Evolutionary conservation across 1,140 invertebrate genomes (phyloP).

Genomic region (Episyrphus balteatus): DNA sequence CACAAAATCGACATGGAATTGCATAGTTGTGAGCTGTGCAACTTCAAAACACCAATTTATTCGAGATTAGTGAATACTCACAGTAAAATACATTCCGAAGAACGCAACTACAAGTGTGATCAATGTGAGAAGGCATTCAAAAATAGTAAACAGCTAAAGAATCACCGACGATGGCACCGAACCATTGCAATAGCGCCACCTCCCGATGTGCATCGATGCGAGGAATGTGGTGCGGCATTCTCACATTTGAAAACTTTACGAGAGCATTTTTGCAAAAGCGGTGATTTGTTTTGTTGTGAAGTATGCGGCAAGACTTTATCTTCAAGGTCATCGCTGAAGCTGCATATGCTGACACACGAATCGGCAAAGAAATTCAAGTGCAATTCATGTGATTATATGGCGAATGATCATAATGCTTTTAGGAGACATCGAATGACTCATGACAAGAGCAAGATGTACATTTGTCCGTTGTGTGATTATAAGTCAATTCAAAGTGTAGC

Average conservation of each 20-base stretch:
- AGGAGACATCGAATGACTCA: conserved; percentile 68
- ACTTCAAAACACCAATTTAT: conserved; percentile 52
- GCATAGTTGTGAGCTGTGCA: conserved; percentile 52
- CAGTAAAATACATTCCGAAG: conserved; percentile 54
- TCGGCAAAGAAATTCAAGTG: conserved; percentile 76
- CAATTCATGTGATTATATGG: conserved; percentile 59
- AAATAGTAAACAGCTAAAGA: conserved; percentile 59
- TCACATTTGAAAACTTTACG: conserved; percentile 28
- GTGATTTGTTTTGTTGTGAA: conserved; percentile 48
- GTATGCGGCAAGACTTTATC: conserved; percentile 58
- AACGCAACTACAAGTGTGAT: conserved; percentile 50
- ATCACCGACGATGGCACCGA: conserved; percentile 48
- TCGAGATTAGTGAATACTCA: conserved; percentile 54
- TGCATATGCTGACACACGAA: conserved; percentile 57
- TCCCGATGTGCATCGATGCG: conserved; percentile 19
- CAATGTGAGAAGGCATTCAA: conserved; percentile 65
- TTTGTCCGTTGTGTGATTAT: conserved; percentile 59
- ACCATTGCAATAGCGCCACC: conserved; percentile 46
- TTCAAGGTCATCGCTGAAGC: conserved; percentile 48
- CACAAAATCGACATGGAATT: conserved; percentile 69
- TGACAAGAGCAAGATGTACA: conserved; percentile 58
- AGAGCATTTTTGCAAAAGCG: conserved; percentile 29
- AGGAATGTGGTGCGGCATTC: conserved; percentile 24
- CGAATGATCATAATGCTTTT: conserved; percentile 71
- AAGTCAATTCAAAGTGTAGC: conserved; percentile 54